Conservation (phyloP, 2,797 vertebrate species). For the Gallinago nigripennis region DNA sequence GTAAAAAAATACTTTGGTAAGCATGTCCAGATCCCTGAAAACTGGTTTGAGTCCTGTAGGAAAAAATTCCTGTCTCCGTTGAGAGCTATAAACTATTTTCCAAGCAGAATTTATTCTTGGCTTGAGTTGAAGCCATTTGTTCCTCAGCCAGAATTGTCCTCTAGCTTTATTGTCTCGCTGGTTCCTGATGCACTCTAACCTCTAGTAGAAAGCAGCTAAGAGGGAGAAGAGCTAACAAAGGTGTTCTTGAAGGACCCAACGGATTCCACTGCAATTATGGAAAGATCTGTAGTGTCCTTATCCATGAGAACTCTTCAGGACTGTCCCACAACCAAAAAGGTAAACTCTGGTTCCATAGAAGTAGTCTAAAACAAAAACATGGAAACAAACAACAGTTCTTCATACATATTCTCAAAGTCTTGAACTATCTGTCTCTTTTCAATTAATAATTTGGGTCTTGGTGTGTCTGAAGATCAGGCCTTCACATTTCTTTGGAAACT, state of each 20-base stretch:
- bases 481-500: neutral
- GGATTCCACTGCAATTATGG: neutral
- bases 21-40: neutral
- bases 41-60: neutral
- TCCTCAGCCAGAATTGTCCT: neutral
- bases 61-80: neutral
- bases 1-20: neutral
- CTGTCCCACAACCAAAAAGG: neutral
- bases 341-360: neutral
- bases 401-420: rapidly evolving
- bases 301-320: neutral
- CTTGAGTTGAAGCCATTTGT: neutral
- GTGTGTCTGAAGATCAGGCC: neutral
- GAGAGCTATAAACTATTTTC: neutral
- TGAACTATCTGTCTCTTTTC: neutral
- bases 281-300: neutral
- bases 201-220: neutral
- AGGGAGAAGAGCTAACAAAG: neutral
- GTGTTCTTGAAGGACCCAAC: neutral
- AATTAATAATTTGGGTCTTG: neutral
- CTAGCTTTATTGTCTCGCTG: neutral
- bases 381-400: neutral
- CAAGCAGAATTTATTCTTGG: neutral
- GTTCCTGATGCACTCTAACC: neutral
- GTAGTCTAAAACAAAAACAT: neutral